Percentiles rank a stretch among this genome's conserved stretches.
These are phyloP conservation scores for Nylanderia fulva DNA, from an alignment of 1,140 invertebrate species.

Conservation along the genomic window DNA sequence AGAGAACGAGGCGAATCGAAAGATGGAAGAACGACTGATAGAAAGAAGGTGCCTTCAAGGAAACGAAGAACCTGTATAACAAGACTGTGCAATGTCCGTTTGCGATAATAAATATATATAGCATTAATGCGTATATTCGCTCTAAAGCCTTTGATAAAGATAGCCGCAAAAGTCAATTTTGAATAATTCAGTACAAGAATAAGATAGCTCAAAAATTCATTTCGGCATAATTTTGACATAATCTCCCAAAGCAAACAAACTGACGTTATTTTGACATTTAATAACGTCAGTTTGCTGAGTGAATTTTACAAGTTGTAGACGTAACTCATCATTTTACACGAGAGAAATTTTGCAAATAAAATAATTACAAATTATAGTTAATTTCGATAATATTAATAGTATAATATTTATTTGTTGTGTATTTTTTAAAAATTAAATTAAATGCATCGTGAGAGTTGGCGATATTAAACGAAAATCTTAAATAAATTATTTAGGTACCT, in stretches of 20 bases:
- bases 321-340: background rate
- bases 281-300: no score
- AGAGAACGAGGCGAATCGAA: background rate
- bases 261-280: no score
- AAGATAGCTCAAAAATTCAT: background rate
- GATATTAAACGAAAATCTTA: background rate
- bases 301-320: background rate
- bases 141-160: constrained; percentile 28
- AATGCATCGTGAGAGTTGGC: no score
- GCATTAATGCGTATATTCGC: background rate
- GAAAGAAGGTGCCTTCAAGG: constrained; percentile 47
- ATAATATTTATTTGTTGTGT: no score
- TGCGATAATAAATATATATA: constrained; percentile 6
- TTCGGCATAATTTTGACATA: background rate
- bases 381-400: background rate
- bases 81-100: constrained; percentile 12
- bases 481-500: background rate
- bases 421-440: no score
- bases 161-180: constrained; percentile 17
- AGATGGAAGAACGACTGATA: constrained; percentile 37
- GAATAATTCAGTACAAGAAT: background rate
- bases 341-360: background rate
- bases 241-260: no score
- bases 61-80: constrained; percentile 43
- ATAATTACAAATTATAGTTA: background rate